Evolutionary conservation across 2,113 vertebrate genomes (phyloP), one percentile per base, ranked within the genome.

Genomic region (Poeciliopsis retropinna): DNA sequence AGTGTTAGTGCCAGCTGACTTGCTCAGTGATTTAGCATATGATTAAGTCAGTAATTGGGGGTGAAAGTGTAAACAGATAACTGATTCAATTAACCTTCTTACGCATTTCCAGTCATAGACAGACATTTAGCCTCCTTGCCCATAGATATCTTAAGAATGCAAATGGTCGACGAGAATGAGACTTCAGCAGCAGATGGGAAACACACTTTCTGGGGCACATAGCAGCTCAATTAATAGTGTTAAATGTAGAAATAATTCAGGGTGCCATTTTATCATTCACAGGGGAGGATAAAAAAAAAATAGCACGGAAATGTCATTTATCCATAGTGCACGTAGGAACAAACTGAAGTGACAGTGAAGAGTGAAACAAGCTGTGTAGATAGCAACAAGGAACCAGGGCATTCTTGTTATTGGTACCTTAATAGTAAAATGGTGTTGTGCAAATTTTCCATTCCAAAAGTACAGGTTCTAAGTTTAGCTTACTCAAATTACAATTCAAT

Each of bases 11-110:
- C 44, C 27, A 57, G 31, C 57, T 13, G 63, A 68, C 30, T 44
- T 76, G 70, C 60, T 69, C 67, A 51, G 63, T 73, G 69, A 86
- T 72, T 85, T 80, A 75, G 85, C 76, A 68, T 75, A 87, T 79
- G 71, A 90, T 81, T 44, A 83, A 89, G 76, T 85, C 73, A 68
- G 70, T 90, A 90, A 88, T 88, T 89, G 79, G 73, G 87, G 83
- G 74, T 73, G 7, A 90, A 78, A 85, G 84, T 83, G 87, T 80
- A 85, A 89, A 86, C 70, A 75, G 73, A 87, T 85, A 79, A 80
- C 78, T 64, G 76, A 85, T 89, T 89, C 76, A 88, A 88, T 90
- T 89, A 90, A 90, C 84, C 77, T 60, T 67, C 34, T 63, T 81
- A 77, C 73, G 70, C 39, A 80, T 64, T 72, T 79, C 76, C 72